Evolutionary conservation across 1,140 invertebrate species (phyloP), one percentile per base, ranked within the genome.

Genomic region (Heliconius hermathena): DNA sequence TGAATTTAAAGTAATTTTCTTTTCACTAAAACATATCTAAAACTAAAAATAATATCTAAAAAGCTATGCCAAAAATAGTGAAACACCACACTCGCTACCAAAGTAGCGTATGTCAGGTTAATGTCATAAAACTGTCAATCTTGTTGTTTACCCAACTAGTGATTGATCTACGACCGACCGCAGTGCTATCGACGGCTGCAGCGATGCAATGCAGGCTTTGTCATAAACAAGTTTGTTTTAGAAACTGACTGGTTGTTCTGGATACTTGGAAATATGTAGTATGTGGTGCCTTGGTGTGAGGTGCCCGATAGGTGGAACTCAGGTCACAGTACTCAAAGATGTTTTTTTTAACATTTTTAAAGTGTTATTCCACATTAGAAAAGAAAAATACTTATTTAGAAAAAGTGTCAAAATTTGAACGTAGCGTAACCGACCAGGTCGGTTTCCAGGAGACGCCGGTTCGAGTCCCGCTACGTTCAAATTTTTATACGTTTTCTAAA

Each of bases 141-240:
- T 22, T 36, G 49, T 60, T 73, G 71, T 73, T 73, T 78, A 73
- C 76, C 29, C 16, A 60, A 71, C 60, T 13, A 52, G 52, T 81
- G 79, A 81, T 76, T 77, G 75, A 81, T 77, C 57, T 74, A 75
- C 70, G 79, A 74, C 57, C 74, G 36, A 76, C 75, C 76, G 79
- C 71, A 81, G 49, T 33, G 75, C 41, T 78, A 78, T 78, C 60
- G 60, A 66, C 60, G 60, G 60, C 76, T 72, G 71, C 76, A 78
- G 38, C 70, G 38, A 60, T 73, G 52, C 71, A 57, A 73, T 73
- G 36, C 71, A 73, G 52, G 2, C 52, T 26, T 29, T 54, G 49
- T 60, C 60, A 74, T 11, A 13, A 52, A 52, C 49, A 74, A 33
- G 26, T 49, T 52, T 52, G 20, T 74, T 52, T 60, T 66, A 66